Base-by-base conservation (phyloP, 2,888 invertebrate species). In the Drosophila kambysellisi region DNA sequence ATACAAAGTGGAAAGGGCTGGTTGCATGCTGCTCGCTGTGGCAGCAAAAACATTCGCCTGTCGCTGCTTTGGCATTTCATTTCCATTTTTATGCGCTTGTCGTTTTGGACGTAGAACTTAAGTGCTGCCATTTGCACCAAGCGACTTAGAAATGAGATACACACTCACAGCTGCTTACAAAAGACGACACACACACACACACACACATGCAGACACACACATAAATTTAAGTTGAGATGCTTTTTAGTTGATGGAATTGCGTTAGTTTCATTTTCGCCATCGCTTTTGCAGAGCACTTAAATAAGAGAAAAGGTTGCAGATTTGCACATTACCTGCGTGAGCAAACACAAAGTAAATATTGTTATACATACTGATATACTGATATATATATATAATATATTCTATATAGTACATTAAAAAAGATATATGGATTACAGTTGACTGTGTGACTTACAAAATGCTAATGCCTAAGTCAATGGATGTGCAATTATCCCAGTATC, bases 31-130 rank as follows among this genome's bases (percentile, higher is more conserved):
- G 25, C 58, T 66, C 53, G 53, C 52, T 32, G 63, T 29, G 60
- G 66, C 56, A 58, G 71, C 59, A 82, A 68, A 67, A 72, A 63
- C 66, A 56, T 66, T 71, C 66, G 70, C n/a, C 43, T 58, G 35
- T 17, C 37, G 39, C 58, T 67, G 78, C 78, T 79, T 75, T 77
- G 89, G 89, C 82, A 87, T 87, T 86, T 88, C 82, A 85, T 89
- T 89, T 89, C 85, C 89, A 88, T 89, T 87, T 87, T 88, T 89
- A 89, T 89, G 89, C 89, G 85, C 88, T 82, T 87, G 76, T 74
- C 84, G 74, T 64, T 57, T 71, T 67, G 68, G 59, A 35, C 61
- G 66, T 69, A 71, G 41, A 50, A 74, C 79, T 89, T 89, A 86
- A 87, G 89, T 86, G 89, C 89, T 89, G 88, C 88, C 89, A 87